A percentile compares a stretch with the other conserved stretches of the same genome.
phyloP scores from a whole-genome alignment of 2,797 vertebrate species.

The Fundulus diaphanus region DNA sequence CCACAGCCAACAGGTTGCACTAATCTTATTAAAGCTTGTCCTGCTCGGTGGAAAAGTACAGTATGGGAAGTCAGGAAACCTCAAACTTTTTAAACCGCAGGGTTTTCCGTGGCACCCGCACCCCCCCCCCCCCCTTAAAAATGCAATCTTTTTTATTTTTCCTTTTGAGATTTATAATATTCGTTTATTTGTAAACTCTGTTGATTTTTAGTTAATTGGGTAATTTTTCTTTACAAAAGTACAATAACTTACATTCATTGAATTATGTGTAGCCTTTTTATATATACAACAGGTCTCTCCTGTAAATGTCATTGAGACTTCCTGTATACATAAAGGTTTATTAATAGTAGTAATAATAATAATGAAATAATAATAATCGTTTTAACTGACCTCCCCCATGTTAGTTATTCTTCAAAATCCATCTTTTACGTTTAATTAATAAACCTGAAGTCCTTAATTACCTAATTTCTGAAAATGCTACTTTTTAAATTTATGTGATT shows the following conservation, averaged over 20 bases:
- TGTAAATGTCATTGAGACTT: too few relatives aligned
- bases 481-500: background rate
- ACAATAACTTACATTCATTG: too few relatives aligned
- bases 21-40: slow-evolving; percentile 35
- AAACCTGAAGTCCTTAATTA: background rate
- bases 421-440: background rate
- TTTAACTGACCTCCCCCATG: background rate
- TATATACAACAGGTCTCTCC: too few relatives aligned
- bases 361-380: too few relatives aligned
- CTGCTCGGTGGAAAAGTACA: slow-evolving; percentile 29
- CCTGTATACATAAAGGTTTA: too few relatives aligned
- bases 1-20: slow-evolving; percentile 80
- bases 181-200: too few relatives aligned
- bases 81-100: slow-evolving; percentile 38
- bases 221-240: too few relatives aligned
- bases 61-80: slow-evolving; percentile 19
- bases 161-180: too few relatives aligned
- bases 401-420: background rate
- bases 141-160: background rate
- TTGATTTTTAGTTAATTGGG: too few relatives aligned
- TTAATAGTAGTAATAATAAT: too few relatives aligned
- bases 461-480: background rate
- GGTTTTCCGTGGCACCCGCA: background rate
- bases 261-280: too few relatives aligned
- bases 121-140: background rate